Evolutionary conservation across 2,113 vertebrate species (phyloP).

Genomic region (Oncorhynchus keta): DNA sequence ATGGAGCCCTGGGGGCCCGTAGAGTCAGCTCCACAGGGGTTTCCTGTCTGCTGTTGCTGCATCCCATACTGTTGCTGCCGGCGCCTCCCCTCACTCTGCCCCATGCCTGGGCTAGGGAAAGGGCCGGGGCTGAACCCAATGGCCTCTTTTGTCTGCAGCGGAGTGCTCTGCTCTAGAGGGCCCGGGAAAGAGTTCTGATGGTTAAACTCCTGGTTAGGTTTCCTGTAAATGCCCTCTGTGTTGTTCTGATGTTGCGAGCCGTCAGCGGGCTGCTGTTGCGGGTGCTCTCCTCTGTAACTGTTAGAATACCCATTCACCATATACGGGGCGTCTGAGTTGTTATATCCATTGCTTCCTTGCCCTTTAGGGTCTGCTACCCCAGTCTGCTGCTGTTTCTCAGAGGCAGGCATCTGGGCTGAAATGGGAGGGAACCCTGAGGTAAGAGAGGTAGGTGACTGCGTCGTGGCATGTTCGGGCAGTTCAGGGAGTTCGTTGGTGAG

Average conservation of each 20-base stretch:
- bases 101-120: constrained; percentile 62
- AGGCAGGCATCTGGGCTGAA: constrained; percentile 79
- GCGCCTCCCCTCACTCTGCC: constrained; percentile 59
- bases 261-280: constrained; percentile 68
- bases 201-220: constrained; percentile 75
- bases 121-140: constrained; percentile 55
- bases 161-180: constrained; percentile 42
- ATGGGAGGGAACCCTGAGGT: constrained; percentile 88
- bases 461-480: constrained; percentile 32
- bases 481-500: constrained; percentile 59
- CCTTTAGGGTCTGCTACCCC: constrained; percentile 61
- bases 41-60: constrained; percentile 42
- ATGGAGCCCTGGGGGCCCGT: constrained; percentile 22
- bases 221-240: constrained; percentile 71
- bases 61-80: constrained; percentile 55
- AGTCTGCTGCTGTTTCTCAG: constrained; percentile 77
- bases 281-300: constrained; percentile 64
- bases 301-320: constrained; percentile 73
- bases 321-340: constrained; percentile 60
- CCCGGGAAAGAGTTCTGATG: constrained; percentile 71
- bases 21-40: constrained; percentile 35
- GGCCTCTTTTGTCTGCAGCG: constrained; percentile 49
- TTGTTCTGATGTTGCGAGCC: constrained; percentile 70
- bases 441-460: constrained; percentile 74
- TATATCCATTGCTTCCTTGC: constrained; percentile 67